A percentile compares a stretch with the other conserved stretches of the same genome.
Evolutionary conservation across 2,113 vertebrate species (phyloP).

Genomic region (Colossoma macropomum): DNA sequence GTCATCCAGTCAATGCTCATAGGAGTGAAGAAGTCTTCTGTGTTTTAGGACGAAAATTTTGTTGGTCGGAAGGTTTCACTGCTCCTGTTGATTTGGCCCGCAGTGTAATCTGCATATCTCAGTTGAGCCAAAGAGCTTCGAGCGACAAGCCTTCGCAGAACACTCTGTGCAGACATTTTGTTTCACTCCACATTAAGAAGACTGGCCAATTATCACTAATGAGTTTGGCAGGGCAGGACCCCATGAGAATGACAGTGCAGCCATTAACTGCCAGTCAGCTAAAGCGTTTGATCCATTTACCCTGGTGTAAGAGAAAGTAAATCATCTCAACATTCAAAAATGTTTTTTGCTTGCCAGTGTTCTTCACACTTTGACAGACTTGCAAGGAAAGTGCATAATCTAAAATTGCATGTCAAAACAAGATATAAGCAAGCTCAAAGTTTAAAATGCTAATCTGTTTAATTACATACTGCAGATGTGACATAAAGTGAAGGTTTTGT

Average conservation of each 20-base stretch:
- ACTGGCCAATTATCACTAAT: slow-evolving; percentile 64
- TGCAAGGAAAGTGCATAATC: background rate
- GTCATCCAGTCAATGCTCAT: background rate
- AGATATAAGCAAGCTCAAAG: background rate
- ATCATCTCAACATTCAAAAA: slow-evolving; percentile 12
- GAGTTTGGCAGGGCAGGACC: slow-evolving; percentile 56
- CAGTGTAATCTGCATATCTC: background rate
- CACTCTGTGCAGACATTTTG: background rate
- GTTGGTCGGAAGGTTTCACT: background rate
- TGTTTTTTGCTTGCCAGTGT: background rate
- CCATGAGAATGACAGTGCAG: slow-evolving; percentile 51
- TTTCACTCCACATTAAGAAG: slow-evolving; percentile 54
- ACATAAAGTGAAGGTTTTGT: background rate
- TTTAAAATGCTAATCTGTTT: too few relatives aligned
- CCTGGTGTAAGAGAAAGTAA: slow-evolving; percentile 48
- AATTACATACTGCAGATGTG: background rate
- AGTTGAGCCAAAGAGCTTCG: background rate
- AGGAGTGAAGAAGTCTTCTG: background rate
- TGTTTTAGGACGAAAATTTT: background rate
- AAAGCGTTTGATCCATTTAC: slow-evolving; percentile 60
- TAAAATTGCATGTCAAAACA: background rate
- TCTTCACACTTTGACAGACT: background rate
- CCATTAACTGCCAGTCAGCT: slow-evolving; percentile 58
- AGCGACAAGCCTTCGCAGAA: background rate
- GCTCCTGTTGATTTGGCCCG: slow-evolving; percentile 7